Percentiles rank a stretch among this genome's conserved stretches.
These are phyloP conservation scores for Drosophila aldrichi DNA, from an alignment of 2,888 invertebrate genomes.

Conservation along the genomic window DNA sequence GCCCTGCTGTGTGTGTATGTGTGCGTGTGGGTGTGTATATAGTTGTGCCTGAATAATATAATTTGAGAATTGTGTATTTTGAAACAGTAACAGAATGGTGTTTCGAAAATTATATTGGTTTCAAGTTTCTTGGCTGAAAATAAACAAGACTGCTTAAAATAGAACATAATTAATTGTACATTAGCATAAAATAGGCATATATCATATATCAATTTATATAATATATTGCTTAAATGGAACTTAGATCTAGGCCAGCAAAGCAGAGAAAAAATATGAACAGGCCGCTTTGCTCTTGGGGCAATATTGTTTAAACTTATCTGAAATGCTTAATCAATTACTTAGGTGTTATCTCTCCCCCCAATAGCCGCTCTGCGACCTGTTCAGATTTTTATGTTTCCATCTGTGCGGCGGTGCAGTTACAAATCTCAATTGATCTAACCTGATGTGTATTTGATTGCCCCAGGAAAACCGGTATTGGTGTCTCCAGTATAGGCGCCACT, in stretches of 20 bases:
- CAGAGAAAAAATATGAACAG: slow-evolving; percentile 74
- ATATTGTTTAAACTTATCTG: not conserved
- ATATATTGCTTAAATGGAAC: slow-evolving; percentile 37
- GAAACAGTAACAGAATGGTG: slow-evolving; percentile 34
- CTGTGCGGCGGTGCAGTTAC: slow-evolving; percentile 34
- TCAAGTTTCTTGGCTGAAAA: slow-evolving; percentile 63
- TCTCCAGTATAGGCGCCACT: slow-evolving; percentile 53
- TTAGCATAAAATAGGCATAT: slow-evolving; percentile 57
- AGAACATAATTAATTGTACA: slow-evolving; percentile 52
- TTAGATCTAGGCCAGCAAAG: slow-evolving; percentile 55
- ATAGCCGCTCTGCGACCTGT: slow-evolving; percentile 46
- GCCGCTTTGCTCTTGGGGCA: slow-evolving; percentile 25
- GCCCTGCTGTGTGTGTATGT: slow-evolving; percentile 40
- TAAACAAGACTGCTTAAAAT: slow-evolving; percentile 69
- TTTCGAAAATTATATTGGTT: slow-evolving; percentile 15
- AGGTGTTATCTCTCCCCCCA: not conserved
- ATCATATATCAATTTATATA: slow-evolving; percentile 5
- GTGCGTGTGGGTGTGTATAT: slow-evolving; percentile 25
- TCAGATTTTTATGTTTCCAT: slow-evolving; percentile 69
- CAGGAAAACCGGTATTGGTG: slow-evolving; percentile 82
- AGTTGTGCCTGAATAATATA: slow-evolving; percentile 7
- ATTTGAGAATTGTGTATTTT: slow-evolving; percentile 43
- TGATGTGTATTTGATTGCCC: slow-evolving; percentile 78
- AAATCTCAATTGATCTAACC: slow-evolving; percentile 79
- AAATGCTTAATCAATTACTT: slow-evolving; percentile 9